Evolutionary conservation across 1,140 invertebrate genomes (phyloP).

Genomic region (Cylas formicarius): DNA sequence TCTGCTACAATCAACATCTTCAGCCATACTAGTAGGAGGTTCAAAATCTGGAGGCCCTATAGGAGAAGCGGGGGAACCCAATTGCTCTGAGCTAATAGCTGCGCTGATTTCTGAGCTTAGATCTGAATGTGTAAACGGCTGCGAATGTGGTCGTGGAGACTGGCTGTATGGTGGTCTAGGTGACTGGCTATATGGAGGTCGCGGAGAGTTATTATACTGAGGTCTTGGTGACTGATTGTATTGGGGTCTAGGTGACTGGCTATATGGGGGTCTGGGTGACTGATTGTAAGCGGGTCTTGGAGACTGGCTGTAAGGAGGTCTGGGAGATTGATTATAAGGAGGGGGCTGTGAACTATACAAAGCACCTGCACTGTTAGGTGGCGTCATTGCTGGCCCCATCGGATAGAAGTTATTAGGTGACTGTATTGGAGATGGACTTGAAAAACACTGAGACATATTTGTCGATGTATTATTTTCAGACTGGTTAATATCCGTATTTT

Average conservation of each 20-base stretch:
- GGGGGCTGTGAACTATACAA: constrained; percentile 41
- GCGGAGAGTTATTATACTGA: constrained; percentile 54
- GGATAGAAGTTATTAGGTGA: constrained; percentile 46
- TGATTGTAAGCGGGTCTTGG: constrained; percentile 42
- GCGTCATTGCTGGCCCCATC: constrained; percentile 35
- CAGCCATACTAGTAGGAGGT: constrained; percentile 56
- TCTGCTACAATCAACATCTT: constrained; percentile 49
- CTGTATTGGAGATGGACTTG: constrained; percentile 46
- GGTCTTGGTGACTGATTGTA: constrained; percentile 52
- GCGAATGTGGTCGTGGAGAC: constrained; percentile 52
- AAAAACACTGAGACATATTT: constrained; percentile 50
- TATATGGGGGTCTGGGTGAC: constrained; percentile 51
- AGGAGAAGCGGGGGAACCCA: constrained; percentile 56
- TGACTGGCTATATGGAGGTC: constrained; percentile 49
- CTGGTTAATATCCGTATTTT: constrained; percentile 30
- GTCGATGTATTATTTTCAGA: constrained; percentile 33
- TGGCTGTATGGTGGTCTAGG: constrained; percentile 53
- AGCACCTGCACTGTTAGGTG: constrained; percentile 36
- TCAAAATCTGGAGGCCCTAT: constrained; percentile 71
- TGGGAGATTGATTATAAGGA: constrained; percentile 34
- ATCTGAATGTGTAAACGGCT: constrained; percentile 64
- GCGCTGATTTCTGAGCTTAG: constrained; percentile 69
- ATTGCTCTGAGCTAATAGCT: constrained; percentile 64
- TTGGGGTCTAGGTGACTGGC: constrained; percentile 28
- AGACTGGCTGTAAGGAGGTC: constrained; percentile 33